A percentile compares a stretch with the other conserved stretches of the same genome.
phyloP scores from a whole-genome alignment of 2,888 invertebrate species.

The Arrhopalites spinosus region DNA sequence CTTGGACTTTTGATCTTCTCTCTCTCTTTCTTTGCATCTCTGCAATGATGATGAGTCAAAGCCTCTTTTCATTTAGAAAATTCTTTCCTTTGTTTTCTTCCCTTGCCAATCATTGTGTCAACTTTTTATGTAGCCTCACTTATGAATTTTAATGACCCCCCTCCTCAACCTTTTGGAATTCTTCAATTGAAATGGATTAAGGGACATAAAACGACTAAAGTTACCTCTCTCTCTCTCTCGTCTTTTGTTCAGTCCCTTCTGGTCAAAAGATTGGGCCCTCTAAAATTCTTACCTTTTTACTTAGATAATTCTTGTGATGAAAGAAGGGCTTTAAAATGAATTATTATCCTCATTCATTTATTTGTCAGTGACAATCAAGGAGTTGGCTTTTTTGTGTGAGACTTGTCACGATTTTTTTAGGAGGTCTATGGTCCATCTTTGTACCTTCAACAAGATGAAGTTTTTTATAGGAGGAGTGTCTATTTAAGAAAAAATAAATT shows the following conservation, averaged over 20 bases:
- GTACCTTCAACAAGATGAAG: not conserved
- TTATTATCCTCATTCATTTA: conserved; percentile 34
- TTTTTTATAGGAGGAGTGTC: no score
- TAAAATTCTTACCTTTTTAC: not conserved
- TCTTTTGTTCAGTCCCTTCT: not conserved
- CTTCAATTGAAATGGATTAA: conserved; percentile 32
- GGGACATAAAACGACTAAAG: not conserved
- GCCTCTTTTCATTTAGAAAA: conserved; percentile 15
- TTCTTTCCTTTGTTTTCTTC: conserved; percentile 14
- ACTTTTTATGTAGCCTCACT: conserved; percentile 15
- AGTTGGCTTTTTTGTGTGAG: not conserved
- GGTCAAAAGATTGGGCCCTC: conserved; percentile 22
- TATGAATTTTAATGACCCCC: conserved; percentile 35
- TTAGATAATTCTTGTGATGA: conserved; percentile 29
- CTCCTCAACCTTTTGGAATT: not conserved
- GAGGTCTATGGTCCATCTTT: not conserved
- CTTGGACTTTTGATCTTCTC: not conserved
- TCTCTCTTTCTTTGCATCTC: not conserved
- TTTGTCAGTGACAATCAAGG: not conserved
- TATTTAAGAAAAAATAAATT: no score
- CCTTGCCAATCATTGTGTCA: conserved; percentile 37
- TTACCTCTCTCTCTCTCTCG: not conserved
- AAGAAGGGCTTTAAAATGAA: conserved; percentile 33
- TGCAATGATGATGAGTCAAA: not conserved
- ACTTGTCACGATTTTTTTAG: not conserved